Evolutionary conservation across 2,797 vertebrate species (phyloP).

Genomic region (Falco rusticolus): DNA sequence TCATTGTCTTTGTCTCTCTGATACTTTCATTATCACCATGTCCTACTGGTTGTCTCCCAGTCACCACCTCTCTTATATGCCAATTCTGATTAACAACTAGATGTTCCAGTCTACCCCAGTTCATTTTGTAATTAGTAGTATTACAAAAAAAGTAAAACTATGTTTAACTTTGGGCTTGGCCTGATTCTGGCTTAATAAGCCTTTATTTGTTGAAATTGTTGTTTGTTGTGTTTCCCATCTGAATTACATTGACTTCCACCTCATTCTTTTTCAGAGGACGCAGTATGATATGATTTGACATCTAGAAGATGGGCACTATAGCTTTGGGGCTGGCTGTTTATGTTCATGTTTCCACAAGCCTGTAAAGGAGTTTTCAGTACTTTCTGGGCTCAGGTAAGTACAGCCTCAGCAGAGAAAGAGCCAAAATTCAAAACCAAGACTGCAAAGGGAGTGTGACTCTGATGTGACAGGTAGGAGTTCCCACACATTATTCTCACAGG

Average conservation of each 20-base stretch:
- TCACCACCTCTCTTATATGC: neutral
- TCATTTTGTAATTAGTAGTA: neutral
- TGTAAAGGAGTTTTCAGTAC: neutral
- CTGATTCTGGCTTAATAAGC: neutral
- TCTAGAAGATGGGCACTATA: neutral
- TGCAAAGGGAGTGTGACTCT: fast-evolving
- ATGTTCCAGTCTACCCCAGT: neutral
- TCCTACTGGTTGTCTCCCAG: neutral
- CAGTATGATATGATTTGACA: neutral
- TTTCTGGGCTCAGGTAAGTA: neutral
- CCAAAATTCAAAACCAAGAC: neutral
- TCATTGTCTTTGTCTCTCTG: neutral
- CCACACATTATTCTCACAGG: neutral
- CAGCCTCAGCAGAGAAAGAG: neutral
- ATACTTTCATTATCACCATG: neutral
- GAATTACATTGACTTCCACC: neutral
- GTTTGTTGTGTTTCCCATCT: neutral
- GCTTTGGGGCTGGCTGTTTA: neutral
- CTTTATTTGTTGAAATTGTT: neutral
- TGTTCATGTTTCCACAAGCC: neutral
- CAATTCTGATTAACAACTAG: neutral
- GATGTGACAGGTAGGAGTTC: neutral
- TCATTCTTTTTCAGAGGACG: neutral
- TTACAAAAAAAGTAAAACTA: neutral
- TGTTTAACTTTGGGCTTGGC: neutral